These are phyloP conservation scores for Acrossocheilus fasciatus DNA, from an alignment of 2,797 vertebrate species.

Conservation along the genomic window DNA sequence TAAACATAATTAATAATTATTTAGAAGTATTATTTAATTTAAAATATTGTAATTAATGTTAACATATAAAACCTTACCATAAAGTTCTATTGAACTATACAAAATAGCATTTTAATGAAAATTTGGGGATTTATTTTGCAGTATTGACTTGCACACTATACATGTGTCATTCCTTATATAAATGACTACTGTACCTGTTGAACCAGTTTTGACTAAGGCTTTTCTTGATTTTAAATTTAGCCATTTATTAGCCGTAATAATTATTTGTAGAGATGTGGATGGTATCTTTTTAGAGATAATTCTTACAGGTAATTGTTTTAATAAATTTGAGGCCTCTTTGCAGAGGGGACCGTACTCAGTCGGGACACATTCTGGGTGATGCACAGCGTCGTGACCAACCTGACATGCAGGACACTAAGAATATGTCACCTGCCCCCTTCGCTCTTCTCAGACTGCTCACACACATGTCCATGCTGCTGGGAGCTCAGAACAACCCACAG, in stretches of 20 bases:
- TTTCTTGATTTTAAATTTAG: neutral
- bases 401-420: slow-evolving; percentile 81
- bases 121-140: neutral
- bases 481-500: slow-evolving; percentile 74
- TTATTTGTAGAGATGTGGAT: neutral
- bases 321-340: neutral
- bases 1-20: neutral
- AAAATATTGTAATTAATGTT: neutral
- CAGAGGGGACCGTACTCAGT: slow-evolving; percentile 86
- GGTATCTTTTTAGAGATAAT: neutral
- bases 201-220: neutral
- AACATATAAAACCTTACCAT: neutral
- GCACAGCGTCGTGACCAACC: slow-evolving; percentile 69
- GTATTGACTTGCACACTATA: neutral
- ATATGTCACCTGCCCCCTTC: slow-evolving; percentile 80
- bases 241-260: neutral
- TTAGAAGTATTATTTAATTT: neutral
- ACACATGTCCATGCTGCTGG: slow-evolving; percentile 88
- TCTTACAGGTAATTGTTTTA: neutral
- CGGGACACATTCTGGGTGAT: slow-evolving; percentile 86
- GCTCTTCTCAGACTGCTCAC: slow-evolving; percentile 84
- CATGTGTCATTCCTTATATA: neutral
- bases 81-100: neutral
- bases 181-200: too few relatives aligned
- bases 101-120: neutral